Evolutionary conservation across 2,113 vertebrate species (phyloP), one percentile per base, ranked within the genome.

Genomic region (Atherinomorus stipes): DNA sequence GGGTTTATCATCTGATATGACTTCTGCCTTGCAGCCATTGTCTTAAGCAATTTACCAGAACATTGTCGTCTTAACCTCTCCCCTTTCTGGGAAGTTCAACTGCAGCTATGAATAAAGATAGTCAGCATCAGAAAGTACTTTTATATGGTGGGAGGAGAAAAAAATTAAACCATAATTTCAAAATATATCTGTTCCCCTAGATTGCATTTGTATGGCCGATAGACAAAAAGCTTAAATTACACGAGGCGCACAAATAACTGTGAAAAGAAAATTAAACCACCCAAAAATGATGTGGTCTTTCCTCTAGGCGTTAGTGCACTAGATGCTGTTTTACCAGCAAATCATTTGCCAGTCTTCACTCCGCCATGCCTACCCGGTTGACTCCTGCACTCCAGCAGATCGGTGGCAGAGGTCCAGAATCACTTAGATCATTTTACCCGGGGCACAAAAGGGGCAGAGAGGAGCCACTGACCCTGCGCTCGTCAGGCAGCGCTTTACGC

Each of bases 401-500:
- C 91, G 8, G 71, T 95, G 94, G 91, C 92, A 90, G 68, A 18
- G 89, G 86, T 92, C 92, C 92, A 95, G 92, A 94, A 93, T 91
- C 93, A 94, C 94, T 95, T 94, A 95, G 94, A 94, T 96, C 93
- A 90, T 95, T 95, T 94, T 93, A 94, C 93, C 92, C 90, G 90
- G 91, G 93, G 89, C 85, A 83, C 84, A 85, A 26, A 89, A 89
- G 87, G 92, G 92, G 90, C 91, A 93, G 89, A 86, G 79, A 93
- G 93, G 86, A 91, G 94, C 91, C 87, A 91, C 86, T 90, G 90
- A 86, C 90, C 90, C 90, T 80, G 80, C 79, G 66, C 90, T 85
- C 85, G 78, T 90, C 90, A 88, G 85, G 72, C 76, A 64, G 67
- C 85, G 92, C 85, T 93, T 95, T 93, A 90, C 92, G 94, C 89